Evolutionary conservation across 2,113 vertebrate genomes (phyloP), one percentile per base, ranked within the genome.

Genomic region (Tenebrosternarchus preto): DNA sequence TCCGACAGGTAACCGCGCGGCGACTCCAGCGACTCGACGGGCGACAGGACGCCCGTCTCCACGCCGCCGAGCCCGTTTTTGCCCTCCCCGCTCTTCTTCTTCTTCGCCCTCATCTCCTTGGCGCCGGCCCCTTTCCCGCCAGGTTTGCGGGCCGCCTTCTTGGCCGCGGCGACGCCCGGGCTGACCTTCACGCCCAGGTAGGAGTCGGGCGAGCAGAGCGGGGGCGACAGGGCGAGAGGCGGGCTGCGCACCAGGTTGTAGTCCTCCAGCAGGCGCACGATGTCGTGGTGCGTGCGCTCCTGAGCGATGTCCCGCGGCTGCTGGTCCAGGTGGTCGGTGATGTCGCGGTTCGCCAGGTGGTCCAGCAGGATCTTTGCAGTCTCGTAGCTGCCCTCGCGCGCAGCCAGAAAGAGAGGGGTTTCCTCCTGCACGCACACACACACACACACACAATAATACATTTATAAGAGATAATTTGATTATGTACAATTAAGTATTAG

Each of bases 241-340:
- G 97, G 97, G 87, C 96, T 98, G 79, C 95, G 92, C 76, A 95
- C 96, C 85, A 99, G 90, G 91, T 96, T 98, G 93, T 97, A 94
- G 84, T 98, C 97, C 0, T 98, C 97, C 93, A 99, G 91, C 66
- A 99, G 93, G 19, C 95, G 90, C 27, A 99, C 96, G 0, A 99
- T 99, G 88, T 99, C 98, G 0, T 99, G 97, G 84, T 99, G 98
- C 96, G 98, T 96, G 16, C 97, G 94, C 78, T 97, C 96, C 88
- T 96, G 96, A 0, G 97, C 97, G 0, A 98, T 96, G 94, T 99
- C 98, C 0, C 97, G 94, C 0, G 98, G 98, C 46, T 98, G 94
- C 0, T 96, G 94, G 88, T 99, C 98, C 95, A 99, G 97, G 92
- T 99, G 98, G 90, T 99, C 96, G 0, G 96, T 98, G 83, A 99